Conservation (phyloP, 2,888 invertebrate genomes). For the Sinopyrophorus schimmeli region DNA sequence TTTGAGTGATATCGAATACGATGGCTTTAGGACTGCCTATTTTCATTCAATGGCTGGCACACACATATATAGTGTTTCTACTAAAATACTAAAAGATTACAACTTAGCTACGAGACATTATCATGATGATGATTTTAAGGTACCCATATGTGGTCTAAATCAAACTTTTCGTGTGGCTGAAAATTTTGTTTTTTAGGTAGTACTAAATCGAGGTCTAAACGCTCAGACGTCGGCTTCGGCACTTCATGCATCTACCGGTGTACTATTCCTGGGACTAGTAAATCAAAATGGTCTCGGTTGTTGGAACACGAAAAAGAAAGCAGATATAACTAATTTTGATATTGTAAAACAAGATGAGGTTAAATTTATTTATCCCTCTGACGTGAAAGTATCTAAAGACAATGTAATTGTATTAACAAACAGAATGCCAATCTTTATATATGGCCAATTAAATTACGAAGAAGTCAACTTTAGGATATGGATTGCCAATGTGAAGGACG, state of each 20-base stretch:
- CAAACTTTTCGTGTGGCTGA: too few species aligned
- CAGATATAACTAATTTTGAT: conserved; percentile 55
- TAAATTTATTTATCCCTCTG: conserved; percentile 73
- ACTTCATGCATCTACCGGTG: conserved; percentile 62
- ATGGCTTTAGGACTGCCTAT: conserved; percentile 66
- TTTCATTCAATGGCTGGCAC: conserved; percentile 79
- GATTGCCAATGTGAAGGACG: conserved; percentile 53
- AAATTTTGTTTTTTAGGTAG: conserved; percentile 49
- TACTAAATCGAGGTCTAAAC: conserved; percentile 67
- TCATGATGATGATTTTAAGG: conserved; percentile 61
- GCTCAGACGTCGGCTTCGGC: conserved; percentile 73
- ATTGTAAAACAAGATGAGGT: conserved; percentile 63
- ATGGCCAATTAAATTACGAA: conserved; percentile 62
- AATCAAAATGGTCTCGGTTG: conserved; percentile 74
- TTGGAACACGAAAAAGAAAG: conserved; percentile 65
- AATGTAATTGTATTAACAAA: conserved; percentile 72
- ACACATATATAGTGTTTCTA: conserved; percentile 72
- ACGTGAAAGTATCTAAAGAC: conserved; percentile 64
- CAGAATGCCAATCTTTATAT: conserved; percentile 68
- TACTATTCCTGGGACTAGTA: conserved; percentile 72
- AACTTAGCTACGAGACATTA: conserved; percentile 58
- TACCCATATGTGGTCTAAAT: too few species aligned
- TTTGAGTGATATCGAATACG: conserved; percentile 57
- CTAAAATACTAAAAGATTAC: conserved; percentile 62
- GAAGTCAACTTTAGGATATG: conserved; percentile 68